A percentile compares a stretch with the other conserved stretches of the same genome.
Evolutionary conservation across 2,888 invertebrate genomes (phyloP).

Genomic region (Nasonovia ribisnigri): DNA sequence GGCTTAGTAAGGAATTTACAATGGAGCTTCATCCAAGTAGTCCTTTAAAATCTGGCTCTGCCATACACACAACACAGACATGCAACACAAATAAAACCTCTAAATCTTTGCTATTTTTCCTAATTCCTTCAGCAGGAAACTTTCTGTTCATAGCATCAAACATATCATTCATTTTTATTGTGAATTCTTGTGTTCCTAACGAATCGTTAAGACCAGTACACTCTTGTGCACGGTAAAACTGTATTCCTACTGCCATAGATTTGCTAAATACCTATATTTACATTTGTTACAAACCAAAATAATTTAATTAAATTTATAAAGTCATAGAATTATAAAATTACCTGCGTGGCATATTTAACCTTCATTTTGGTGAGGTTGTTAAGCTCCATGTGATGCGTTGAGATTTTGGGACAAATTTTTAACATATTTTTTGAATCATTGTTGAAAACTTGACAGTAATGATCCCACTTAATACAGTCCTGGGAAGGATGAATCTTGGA

Average conservation of each 20-base stretch:
- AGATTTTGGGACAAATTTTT: too few relatives aligned
- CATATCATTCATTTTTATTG: background rate
- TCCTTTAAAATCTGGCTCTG: background rate
- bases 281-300: background rate
- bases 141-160: constrained; percentile 3
- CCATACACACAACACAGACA: background rate
- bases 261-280: constrained; percentile 12
- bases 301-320: background rate
- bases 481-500: background rate
- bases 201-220: background rate
- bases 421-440: background rate
- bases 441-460: background rate
- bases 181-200: background rate
- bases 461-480: background rate
- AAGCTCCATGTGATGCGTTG: too few relatives aligned
- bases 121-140: constrained; percentile 1
- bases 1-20: background rate
- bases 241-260: background rate
- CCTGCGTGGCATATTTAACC: background rate
- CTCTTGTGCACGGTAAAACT: background rate
- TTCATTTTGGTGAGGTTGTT: too few relatives aligned
- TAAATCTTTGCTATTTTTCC: constrained; percentile 4
- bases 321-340: background rate
- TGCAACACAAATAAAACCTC: constrained; percentile 21
- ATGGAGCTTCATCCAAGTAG: background rate